These are phyloP conservation scores for Paraescarpia echinospica DNA, from an alignment of 1,140 invertebrate genomes.

Conservation along the genomic window DNA sequence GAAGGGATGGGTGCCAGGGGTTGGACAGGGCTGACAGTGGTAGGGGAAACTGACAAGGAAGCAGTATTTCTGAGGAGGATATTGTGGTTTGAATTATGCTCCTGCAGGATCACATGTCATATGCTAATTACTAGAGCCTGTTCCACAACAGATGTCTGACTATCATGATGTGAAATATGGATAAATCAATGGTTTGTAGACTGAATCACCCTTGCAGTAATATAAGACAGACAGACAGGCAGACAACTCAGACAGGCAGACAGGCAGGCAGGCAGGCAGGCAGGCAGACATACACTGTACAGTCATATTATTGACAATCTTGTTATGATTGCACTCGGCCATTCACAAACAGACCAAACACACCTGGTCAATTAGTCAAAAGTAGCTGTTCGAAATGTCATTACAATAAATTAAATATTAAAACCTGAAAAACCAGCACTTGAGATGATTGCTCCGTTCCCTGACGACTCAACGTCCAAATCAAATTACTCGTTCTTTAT, in stretches of 20 bases:
- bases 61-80: background rate
- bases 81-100: background rate
- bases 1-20: background rate
- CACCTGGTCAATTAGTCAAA: background rate
- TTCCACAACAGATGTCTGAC: background rate
- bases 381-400: background rate
- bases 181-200: background rate
- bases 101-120: too few species aligned
- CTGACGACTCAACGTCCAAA: background rate
- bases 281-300: too few species aligned
- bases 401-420: background rate
- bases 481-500: background rate
- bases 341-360: background rate
- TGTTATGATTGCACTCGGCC: background rate
- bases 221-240: background rate
- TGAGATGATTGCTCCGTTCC: background rate
- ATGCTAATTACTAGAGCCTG: background rate
- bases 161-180: background rate
- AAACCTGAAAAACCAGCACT: background rate
- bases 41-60: background rate
- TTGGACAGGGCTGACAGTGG: background rate
- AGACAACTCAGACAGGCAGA: background rate
- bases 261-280: background rate
- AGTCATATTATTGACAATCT: background rate
- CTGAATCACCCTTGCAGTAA: background rate